Percentiles rank a stretch among this genome's conserved stretches.
phyloP scores from a whole-genome alignment of 64 coral and sea anemone genomes.

The Stylophora pistillata region DNA sequence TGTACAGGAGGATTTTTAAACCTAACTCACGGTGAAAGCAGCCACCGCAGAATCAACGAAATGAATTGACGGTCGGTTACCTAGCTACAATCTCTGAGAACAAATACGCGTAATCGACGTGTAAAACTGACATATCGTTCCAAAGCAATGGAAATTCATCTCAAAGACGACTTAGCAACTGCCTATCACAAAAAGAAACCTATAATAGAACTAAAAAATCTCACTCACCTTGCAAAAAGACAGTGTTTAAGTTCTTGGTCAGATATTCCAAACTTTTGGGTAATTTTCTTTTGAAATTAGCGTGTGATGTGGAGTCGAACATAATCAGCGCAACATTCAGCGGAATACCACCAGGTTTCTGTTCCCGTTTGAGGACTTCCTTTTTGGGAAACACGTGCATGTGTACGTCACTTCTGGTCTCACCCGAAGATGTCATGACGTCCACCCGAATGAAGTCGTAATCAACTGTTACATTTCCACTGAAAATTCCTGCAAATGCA shows the following conservation, averaged over 20 bases:
- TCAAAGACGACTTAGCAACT: no score
- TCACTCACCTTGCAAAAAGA: slow-evolving; percentile 57
- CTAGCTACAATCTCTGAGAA: no score
- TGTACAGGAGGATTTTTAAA: no score
- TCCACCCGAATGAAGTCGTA: slow-evolving; percentile 71
- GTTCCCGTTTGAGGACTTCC: slow-evolving; percentile 23
- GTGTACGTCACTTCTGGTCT: slow-evolving; percentile 17
- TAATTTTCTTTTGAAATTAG: slow-evolving; percentile 74
- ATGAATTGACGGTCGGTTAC: no score
- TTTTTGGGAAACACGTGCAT: slow-evolving; percentile 45
- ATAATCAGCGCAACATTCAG: slow-evolving; percentile 64
- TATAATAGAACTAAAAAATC: no score
- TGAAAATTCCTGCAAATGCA: slow-evolving; percentile 17
- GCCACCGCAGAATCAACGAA: no score
- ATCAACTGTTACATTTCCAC: slow-evolving; percentile 21
- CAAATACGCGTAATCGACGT: no score
- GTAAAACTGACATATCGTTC: no score
- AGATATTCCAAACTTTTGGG: slow-evolving; percentile 52
- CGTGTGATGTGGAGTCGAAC: slow-evolving; percentile 73
- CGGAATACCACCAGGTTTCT: slow-evolving; percentile 50
- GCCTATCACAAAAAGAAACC: no score
- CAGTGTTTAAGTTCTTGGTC: slow-evolving; percentile 23
- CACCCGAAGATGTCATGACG: slow-evolving; percentile 19
- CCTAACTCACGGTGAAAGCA: no score
- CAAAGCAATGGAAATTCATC: no score